Conservation (phyloP, 2,797 vertebrate species). For the Rhabdophis nuchalis region DNA sequence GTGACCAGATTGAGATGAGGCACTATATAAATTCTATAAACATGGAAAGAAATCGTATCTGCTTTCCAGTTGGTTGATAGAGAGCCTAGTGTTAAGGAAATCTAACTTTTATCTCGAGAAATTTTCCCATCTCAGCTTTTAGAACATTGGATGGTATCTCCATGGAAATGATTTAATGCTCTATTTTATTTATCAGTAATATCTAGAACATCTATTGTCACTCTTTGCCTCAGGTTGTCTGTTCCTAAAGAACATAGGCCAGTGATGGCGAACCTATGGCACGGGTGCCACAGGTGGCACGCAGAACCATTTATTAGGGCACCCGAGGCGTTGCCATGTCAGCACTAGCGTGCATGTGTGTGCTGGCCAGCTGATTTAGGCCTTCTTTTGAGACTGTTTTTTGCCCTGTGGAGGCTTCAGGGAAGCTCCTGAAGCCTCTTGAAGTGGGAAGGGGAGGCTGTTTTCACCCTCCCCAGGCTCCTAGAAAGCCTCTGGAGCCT, state of each 20-base stretch:
- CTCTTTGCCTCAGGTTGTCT: neutral
- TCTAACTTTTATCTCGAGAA: neutral
- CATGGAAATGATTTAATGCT: neutral
- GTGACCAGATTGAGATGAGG: neutral
- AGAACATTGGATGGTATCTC: neutral
- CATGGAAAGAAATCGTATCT: neutral
- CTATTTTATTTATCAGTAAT: neutral
- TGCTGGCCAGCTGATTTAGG: too few species aligned
- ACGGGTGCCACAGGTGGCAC: too few species aligned
- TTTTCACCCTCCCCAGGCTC: too few species aligned
- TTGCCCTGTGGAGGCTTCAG: too few species aligned
- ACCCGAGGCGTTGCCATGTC: too few species aligned
- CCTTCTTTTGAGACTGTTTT: too few species aligned
- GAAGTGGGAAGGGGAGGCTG: too few species aligned
- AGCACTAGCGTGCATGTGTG: too few species aligned
- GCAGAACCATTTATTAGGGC: too few species aligned
- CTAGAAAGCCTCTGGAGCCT: too few species aligned
- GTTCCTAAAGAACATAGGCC: neutral
- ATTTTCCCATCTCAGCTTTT: neutral
- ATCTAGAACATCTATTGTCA: neutral
- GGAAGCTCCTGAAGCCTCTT: too few species aligned
- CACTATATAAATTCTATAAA: neutral
- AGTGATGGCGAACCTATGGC: too few species aligned
- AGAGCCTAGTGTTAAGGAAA: neutral
- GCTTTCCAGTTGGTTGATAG: neutral